Evolutionary conservation across 2,113 vertebrate genomes (phyloP), one percentile per base, ranked within the genome.

Genomic region (Sterna hirundo): DNA sequence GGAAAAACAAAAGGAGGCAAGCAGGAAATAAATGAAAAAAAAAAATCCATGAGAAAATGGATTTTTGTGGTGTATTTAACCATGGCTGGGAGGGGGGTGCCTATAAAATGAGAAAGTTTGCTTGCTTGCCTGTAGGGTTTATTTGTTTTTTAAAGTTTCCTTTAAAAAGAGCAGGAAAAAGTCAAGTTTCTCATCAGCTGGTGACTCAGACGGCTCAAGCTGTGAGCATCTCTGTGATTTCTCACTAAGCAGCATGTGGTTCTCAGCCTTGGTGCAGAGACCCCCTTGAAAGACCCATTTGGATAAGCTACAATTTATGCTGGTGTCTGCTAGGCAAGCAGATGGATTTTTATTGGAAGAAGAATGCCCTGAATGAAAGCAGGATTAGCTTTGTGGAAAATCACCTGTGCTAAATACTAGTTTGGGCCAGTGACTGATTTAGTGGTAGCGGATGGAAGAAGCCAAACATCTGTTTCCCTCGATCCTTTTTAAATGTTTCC

Each of bases 381-480:
- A 93, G 95, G 91, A 95, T 94, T 94, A 93, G 65, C 75, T 91
- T 78, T 93, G 80, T 97, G 96, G 96, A 97, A 95, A 94, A 94
- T 96, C 95, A 97, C 96, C 96, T 97, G 96, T 90, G 81, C 80
- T 96, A 91, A 94, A 87, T 75, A 55, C 74, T 74, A 54, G 74
- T 72, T 94, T 46, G 58, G 86, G 83, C 55, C 38, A 78, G 58
- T 77, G 76, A 94, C 89, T 96, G 96, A 96, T 97, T 93, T 96
- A 97, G 83, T 94, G 92, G 77, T 34, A 54, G 62, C 0, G 60
- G 83, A 94, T 90, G 51, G 91, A 89, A 82, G 90, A 91, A 77
- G 94, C 93, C 95, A 97, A 95, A 96, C 96, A 97, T 96, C 93
- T 97, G 96, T 92, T 97, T 96, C 96, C 96, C 96, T 91, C 26